Evolutionary conservation across 2,888 invertebrate species (phyloP), one percentile per base, ranked within the genome.

Genomic region (Metellina segmentata): DNA sequence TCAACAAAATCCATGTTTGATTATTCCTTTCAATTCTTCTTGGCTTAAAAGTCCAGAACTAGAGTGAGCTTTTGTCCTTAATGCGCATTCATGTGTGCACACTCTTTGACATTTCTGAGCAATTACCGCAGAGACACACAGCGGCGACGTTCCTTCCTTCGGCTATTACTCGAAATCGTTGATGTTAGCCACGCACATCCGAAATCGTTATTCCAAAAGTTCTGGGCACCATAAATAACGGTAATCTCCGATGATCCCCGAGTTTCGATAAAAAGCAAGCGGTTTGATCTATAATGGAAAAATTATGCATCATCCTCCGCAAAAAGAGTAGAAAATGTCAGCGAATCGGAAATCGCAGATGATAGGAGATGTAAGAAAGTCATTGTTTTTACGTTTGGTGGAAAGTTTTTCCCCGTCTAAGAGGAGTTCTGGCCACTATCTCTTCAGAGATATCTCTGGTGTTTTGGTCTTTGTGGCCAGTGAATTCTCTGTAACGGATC

Each of bases 211-310:
- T 69, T 79, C 79, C 72, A 49, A 70, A 79, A 78, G 51, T 90
- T 71, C 51, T 52, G 69, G 61, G 70, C 49, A 52, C 82, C 85
- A 85, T 81, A 90, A 85, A 85, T 90, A 90, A 85, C 79, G n/a
- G 81, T 85, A 81, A 90, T 90, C 85, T 61, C 49, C 52, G 51
- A 8, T 16, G 71, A 89, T 89, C 49, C n/a, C 52, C 49, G 61
- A 79, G 61, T 81, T 34, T 71, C 90, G 74, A 85, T 85, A 85
- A 90, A 81, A 81, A 79, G 81, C 72, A 20, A 83, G 79, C 19
- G 53, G 79, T 72, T 85, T 78, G 77, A 85, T 90, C 90, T 61
- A 48, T 90, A 85, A 90, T 90, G 85, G 85, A 85, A 85, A 90
- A 85, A 90, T 90, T 90, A 90, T 90, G 79, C 90, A 90, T 52